These are phyloP conservation scores for Sminthurinus aureus DNA, from an alignment of 2,888 invertebrate species.

Conservation along the genomic window DNA sequence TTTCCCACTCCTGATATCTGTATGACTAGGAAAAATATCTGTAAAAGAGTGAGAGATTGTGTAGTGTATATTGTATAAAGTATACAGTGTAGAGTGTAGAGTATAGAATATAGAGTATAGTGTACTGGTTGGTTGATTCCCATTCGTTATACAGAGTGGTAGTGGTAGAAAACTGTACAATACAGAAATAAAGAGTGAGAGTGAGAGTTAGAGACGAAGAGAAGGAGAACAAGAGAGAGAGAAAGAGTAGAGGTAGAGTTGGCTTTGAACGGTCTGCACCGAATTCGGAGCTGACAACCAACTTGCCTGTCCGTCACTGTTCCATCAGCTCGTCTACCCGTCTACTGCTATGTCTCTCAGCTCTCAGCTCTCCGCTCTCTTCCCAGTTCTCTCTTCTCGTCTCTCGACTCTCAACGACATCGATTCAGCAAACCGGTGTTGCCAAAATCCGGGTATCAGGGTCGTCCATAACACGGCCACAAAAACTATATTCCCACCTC, in stretches of 20 bases:
- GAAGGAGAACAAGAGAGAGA: neutral
- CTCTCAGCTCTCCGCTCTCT: constrained; percentile 12
- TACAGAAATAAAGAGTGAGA: constrained; percentile 7
- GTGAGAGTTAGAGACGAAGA: constrained; percentile 9
- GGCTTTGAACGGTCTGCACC: constrained; percentile 37
- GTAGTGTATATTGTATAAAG: too few species aligned
- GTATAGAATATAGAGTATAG: neutral
- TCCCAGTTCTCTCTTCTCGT: neutral
- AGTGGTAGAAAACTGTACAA: neutral
- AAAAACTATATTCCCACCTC: constrained; percentile 23
- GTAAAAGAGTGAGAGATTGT: too few species aligned
- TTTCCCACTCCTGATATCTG: too few species aligned
- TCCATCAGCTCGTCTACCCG: too few species aligned
- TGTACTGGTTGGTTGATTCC: neutral
- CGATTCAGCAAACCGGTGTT: constrained; percentile 44
- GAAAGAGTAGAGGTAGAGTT: constrained; percentile 12
- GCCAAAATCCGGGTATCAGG: constrained; percentile 40
- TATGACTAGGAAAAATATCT: too few species aligned
- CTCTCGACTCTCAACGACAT: constrained; percentile 41
- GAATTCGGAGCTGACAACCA: constrained; percentile 38
- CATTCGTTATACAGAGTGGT: neutral
- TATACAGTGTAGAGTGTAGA: neutral
- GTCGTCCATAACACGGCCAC: constrained; percentile 37
- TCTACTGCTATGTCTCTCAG: constrained; percentile 2
- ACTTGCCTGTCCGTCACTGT: too few species aligned